Evolutionary conservation across 2,797 vertebrate genomes (phyloP).

Genomic region (Sebastes hubbsi): DNA sequence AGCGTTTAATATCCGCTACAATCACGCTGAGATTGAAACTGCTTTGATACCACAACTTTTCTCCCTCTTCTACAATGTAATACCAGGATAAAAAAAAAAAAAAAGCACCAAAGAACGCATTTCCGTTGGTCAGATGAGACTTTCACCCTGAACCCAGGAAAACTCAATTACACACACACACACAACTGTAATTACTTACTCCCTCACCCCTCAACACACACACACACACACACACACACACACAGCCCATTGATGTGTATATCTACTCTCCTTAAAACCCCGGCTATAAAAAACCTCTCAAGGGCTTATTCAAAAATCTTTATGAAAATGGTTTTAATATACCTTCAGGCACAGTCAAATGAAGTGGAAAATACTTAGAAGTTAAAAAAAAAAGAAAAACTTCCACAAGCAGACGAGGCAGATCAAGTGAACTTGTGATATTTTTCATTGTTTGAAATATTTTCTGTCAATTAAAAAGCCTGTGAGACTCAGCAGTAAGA

Average conservation of each 20-base stretch:
- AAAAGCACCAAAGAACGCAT: constrained; percentile 15
- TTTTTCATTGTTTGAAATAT: constrained; percentile 27
- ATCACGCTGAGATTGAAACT: background rate
- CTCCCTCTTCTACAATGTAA: background rate
- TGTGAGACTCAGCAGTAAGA: background rate
- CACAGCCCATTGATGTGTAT: constrained; percentile 32
- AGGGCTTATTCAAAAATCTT: constrained; percentile 32
- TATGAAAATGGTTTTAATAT: constrained; percentile 47
- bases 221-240: constrained; percentile 25
- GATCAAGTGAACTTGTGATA: constrained; percentile 12
- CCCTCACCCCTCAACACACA: constrained; percentile 6
- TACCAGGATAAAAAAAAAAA: background rate
- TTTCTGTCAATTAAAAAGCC: constrained; percentile 21
- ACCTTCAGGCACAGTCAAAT: constrained; percentile 41
- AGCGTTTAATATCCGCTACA: background rate
- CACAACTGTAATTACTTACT: constrained; percentile 42
- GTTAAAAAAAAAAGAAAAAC: constrained; percentile 13
- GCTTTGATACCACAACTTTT: constrained; percentile 15
- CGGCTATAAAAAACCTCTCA: constrained; percentile 27
- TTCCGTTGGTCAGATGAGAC: constrained; percentile 44
- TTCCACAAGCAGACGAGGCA: background rate
- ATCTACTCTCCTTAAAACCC: constrained; percentile 36
- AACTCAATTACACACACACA: constrained; percentile 37
- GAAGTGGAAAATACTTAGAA: constrained; percentile 42
- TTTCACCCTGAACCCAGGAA: constrained; percentile 24